Evolutionary conservation across 2,888 invertebrate species (phyloP).

Genomic region (Monoplex corrugatus): DNA sequence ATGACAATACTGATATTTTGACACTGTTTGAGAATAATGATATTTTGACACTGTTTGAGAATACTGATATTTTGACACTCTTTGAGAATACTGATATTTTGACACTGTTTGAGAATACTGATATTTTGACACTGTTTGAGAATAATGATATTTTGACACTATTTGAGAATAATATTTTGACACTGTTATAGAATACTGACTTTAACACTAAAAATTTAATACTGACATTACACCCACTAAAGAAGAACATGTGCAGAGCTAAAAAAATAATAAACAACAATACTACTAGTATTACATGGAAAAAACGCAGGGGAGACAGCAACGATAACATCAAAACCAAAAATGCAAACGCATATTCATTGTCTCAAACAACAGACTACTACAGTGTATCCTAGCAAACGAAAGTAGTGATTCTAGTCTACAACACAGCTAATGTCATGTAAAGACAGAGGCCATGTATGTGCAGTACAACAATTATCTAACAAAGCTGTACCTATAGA

Average conservation of each 20-base stretch:
- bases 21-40: too few relatives aligned
- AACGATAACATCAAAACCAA: background rate
- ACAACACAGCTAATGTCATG: background rate
- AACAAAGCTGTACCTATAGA: background rate
- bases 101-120: too few relatives aligned
- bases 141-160: background rate
- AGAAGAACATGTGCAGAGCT: background rate
- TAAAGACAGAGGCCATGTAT: background rate
- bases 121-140: too few relatives aligned
- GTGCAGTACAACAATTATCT: background rate
- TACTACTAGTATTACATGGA: background rate
- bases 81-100: too few relatives aligned
- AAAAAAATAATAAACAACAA: background rate
- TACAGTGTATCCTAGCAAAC: background rate
- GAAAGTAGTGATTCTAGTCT: background rate
- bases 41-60: too few relatives aligned
- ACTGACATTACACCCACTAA: too few relatives aligned
- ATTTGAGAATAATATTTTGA: too few relatives aligned
- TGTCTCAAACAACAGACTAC: background rate
- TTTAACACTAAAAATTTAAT: too few relatives aligned
- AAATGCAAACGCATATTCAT: constrained; percentile 4
- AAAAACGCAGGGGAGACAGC: background rate
- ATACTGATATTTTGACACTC: too few relatives aligned
- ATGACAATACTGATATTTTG: too few relatives aligned
- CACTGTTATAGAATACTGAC: too few relatives aligned